Base-by-base conservation (phyloP, 2,113 vertebrate species). In the Centropristis striata region DNA sequence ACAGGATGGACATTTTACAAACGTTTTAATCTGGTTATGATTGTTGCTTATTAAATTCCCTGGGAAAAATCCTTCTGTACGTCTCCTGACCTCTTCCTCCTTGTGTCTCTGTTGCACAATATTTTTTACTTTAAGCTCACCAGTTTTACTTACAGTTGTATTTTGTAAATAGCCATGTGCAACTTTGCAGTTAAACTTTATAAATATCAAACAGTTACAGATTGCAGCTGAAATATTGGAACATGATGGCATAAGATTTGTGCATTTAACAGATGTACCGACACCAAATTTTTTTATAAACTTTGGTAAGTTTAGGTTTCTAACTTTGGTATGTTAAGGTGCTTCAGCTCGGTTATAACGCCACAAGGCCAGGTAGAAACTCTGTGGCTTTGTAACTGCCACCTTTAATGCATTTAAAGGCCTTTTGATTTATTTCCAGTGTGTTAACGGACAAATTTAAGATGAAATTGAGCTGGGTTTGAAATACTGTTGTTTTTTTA, bases 41-140 rank as follows among this genome's bases (percentile, higher is more conserved):
- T 90, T 83, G 88, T 93, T 93, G 91, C 91, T 93, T 93, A 95
- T 95, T 95, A 95, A 95, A 95, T 93, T 89, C 81, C 91, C 91
- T 91, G 90, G 92, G 78, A 77, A 94, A 93, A 91, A 86, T 88
- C 75, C 73, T 68, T 51, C 67, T 66, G 41, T 85, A 68, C 12
- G 85, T 88, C 90, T 93, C 88, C 80, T 78, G 86, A 88, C 84
- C 74, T 88, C 80, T 91, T 92, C 73, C 84, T 90, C 85, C 41
- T 71, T 16, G 21, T 75, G 53, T 87, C 58, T 70, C 63, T 14
- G 60, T 28, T 64, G 63, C 75, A 76, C 54, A 7, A 16, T 77
- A 36, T 60, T 71, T 25, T 58, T 55, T 42, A 18, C 58, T 54
- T 83, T 3, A 0, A 53, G 53, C 53, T 83, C 37, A 67, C 46